phyloP scores from a whole-genome alignment of 2,113 vertebrate species.

The Rattus norvegicus region GRCr8 NC_086023.1:120922501-120923000 shows the following conservation, averaged over 20 bases:
- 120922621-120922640: background rate
- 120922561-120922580: background rate
- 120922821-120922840: background rate
- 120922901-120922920: background rate
- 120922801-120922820: background rate
- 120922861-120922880: background rate
- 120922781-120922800: background rate
- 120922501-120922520: background rate
- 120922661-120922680: background rate
- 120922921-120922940: conserved; percentile 95
- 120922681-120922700: conserved; percentile 23
- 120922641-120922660: background rate
- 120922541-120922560: background rate
- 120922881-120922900: background rate
- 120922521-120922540: background rate
- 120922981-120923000: conserved; percentile 97
- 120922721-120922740: background rate
- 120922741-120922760: background rate
- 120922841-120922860: background rate
- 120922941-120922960: conserved; percentile 96
- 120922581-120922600: background rate
- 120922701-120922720: background rate
- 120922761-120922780: background rate
- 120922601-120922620: background rate
- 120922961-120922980: conserved; percentile 91